Base-by-base conservation (phyloP, 2,113 vertebrate species). In the Panthera leo region DNA sequence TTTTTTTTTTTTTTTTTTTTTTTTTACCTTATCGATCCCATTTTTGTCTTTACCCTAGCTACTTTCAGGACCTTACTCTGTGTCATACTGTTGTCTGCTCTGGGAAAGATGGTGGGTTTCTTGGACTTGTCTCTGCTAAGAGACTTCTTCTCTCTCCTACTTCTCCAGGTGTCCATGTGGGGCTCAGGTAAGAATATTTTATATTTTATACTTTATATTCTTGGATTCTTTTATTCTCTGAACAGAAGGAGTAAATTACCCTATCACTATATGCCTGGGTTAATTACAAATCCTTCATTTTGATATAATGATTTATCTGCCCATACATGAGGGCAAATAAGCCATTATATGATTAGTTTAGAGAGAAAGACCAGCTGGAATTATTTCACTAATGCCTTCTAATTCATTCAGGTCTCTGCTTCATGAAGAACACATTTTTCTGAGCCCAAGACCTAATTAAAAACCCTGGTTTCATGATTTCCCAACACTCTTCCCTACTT, bases 161-260 rank as follows among this genome's bases (percentile, higher is more conserved):
- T 91, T 91, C 84, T 92, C 51, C 92, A 88, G 29, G 45, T 71
- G 70, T 70, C 83, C 23, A 63, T 94, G 29, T 63, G 88, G 94
- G 9, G 48, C 29, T 87, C 94, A 78, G 87, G 95, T 89, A 21
- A 96, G 82, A 83, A 53, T 34, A 67, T 11, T 73, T 61, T 36
- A 16, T 70, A 51, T 71, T 55, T 86, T 65, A 13, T 70, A 39
- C 65, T 55, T 86, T 65, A 4, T 51, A 55, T 51, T 29, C 14
- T 19, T 79, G 53, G 5, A 51, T 85, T 79, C 31, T 94, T 39
- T 87, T 19, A 4, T n/a, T 51, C 7, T 91, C 39, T 78, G 42
- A 65, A 36, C 36, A 63, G 29, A 79, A 78, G 7, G 13, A 48
- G 55, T 70, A 34, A 87, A 58, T 61, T n/a, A 78, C 31, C 76